Base-by-base conservation (phyloP, 2,888 invertebrate genomes). In the Macrophya annulata region DNA sequence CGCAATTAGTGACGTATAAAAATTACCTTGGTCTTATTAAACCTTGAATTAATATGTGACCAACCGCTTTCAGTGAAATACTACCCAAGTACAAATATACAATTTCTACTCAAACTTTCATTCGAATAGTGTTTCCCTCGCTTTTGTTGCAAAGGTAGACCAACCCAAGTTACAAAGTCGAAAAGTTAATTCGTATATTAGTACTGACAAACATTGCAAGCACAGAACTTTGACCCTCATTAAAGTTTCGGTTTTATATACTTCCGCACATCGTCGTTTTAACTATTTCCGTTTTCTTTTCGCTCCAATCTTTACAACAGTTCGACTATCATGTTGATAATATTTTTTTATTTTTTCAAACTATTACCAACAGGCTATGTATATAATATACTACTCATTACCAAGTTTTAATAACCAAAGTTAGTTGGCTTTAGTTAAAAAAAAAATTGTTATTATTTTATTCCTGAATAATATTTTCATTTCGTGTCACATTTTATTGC, bases 161-260 rank as follows among this genome's bases (percentile, higher is more conserved):
- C 55, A n/a, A 55, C 55, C 55, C n/a, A 17, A 6, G 55, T 55
- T n/a, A 68, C 37, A 68, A 37, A 68, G 68, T 68, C 15, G 31
- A 68, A 68, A 37, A 68, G 68, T 68, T 37, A 25, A 68, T 68
- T 68, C 37, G 21, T 25, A 15, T 68, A 68, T 55, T 55, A 68
- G 68, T 31, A 68, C 68, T 68, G 68, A 25, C 68, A 37, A 68
- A 68, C 37, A 68, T 68, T 17, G 31, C 4, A 21, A 3, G 31
- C 3, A 31, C n/a, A 3, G 43, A 43, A 40, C 12, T 74, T 12
- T 21, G 43, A 68, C 68, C 25, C 25, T 68, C 15, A 31, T 31
- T 4, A 31, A 68, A 37, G 31, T 68, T 68, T 37, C 37, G 15
- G 68, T 68, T 68, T 68, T 17, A 15, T 37, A 68, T 1, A 31